These are phyloP conservation scores for Oxyruncus cristatus DNA, from an alignment of 2,113 vertebrate genomes.

Conservation along the genomic window DNA sequence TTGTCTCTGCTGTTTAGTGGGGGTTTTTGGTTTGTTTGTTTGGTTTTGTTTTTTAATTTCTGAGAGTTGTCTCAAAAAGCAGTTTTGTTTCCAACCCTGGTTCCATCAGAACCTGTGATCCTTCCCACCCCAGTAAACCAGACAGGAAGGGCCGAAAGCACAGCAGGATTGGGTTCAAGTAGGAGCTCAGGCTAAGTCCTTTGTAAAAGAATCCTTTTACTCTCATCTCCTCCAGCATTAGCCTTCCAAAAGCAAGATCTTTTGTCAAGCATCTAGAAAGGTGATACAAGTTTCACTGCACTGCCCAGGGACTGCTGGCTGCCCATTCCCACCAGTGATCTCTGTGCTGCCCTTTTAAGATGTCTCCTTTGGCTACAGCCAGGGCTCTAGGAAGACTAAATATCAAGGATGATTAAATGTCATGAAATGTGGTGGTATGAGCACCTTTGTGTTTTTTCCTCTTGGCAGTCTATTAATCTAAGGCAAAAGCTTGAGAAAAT, in stretches of 20 bases:
- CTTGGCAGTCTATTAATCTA: not conserved
- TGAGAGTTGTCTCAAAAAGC: not conserved
- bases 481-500: not conserved
- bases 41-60: not conserved
- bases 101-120: not conserved
- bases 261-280: not conserved
- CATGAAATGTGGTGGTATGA: not conserved
- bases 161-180: not conserved
- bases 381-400: not conserved
- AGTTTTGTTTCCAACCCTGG: not conserved
- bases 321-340: not conserved
- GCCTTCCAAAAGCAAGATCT: not conserved
- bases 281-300: not conserved
- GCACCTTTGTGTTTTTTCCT: not conserved
- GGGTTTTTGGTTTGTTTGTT: not conserved
- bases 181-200: not conserved
- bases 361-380: not conserved
- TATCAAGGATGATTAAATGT: not conserved
- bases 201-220: not conserved
- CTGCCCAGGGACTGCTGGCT: not conserved
- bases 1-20: not conserved
- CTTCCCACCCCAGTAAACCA: not conserved
- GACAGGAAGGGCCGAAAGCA: not conserved
- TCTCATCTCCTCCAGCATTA: not conserved
- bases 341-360: not conserved